phyloP scores from a whole-genome alignment of 92 coral and sea anemone species.

The Paragorgia papillata region DNA sequence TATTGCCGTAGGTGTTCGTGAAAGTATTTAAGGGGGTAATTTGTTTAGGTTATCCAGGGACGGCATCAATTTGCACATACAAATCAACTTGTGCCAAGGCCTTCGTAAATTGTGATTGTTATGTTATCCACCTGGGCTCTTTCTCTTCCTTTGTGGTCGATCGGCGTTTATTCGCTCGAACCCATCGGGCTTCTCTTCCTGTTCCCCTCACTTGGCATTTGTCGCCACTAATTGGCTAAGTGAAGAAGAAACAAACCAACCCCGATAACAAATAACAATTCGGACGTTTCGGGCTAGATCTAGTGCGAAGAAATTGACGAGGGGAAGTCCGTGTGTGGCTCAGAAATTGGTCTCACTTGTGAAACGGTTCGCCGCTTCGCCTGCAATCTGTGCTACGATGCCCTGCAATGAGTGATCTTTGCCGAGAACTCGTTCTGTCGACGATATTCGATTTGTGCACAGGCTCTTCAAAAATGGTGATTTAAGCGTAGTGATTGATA shows the following conservation, averaged over 20 bases:
- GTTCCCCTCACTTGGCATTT: conserved; percentile 29
- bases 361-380: conserved; percentile 6
- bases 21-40: conserved; percentile 53
- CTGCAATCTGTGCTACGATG: conserved; percentile 30
- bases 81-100: conserved; percentile 83
- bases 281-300: neutral
- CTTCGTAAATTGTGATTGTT: conserved; percentile 67
- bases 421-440: neutral
- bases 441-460: neutral
- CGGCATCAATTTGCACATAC: conserved; percentile 99
- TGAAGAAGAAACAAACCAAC: conserved; percentile 44
- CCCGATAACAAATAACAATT: conserved; percentile 44
- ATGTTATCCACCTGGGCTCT: conserved; percentile 59
- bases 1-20: conserved; percentile 16
- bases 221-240: conserved; percentile 49
- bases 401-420: conserved; percentile 24
- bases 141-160: conserved; percentile 44
- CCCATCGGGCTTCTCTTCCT: conserved; percentile 16
- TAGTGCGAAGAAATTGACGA: conserved; percentile 10
- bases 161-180: conserved; percentile 6
- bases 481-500: conserved; percentile 39
- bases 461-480: conserved; percentile 29
- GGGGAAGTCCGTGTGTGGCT: conserved; percentile 28
- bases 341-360: neutral
- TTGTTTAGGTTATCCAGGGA: conserved; percentile 92